These are phyloP conservation scores for Bombus polaris DNA, from an alignment of 1,140 invertebrate species.

Conservation along the genomic window DNA sequence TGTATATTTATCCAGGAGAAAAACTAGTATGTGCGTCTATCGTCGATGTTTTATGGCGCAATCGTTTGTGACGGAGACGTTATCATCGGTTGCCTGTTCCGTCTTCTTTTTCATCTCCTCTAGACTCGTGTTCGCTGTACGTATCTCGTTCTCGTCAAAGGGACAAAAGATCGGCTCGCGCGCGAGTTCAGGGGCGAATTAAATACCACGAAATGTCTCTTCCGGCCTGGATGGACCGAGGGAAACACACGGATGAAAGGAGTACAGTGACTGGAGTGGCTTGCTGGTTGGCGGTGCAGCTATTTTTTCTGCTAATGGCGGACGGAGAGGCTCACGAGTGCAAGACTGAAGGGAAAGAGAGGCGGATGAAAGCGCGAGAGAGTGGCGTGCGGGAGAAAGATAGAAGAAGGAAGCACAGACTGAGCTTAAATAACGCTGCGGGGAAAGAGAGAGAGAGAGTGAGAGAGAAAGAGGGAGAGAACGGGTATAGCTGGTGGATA, in stretches of 20 bases:
- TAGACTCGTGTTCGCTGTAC: no score
- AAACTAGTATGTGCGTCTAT: background rate
- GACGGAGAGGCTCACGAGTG: conserved; percentile 20
- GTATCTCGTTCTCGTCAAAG: background rate
- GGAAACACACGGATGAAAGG: conserved; percentile 36
- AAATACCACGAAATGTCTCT: conserved; percentile 50
- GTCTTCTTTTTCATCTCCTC: background rate
- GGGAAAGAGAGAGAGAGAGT: background rate
- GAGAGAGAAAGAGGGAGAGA: background rate
- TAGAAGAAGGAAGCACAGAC: background rate
- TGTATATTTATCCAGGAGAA: no score
- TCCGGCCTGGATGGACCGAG: conserved; percentile 21
- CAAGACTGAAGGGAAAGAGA: background rate
- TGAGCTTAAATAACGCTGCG: conserved; percentile 27
- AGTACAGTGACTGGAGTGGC: conserved; percentile 23
- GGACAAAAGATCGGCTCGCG: conserved; percentile 7
- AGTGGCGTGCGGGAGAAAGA: background rate
- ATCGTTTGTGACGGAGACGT: background rate
- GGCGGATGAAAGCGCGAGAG: background rate
- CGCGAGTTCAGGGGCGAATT: conserved; percentile 41
- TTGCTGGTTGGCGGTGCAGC: conserved; percentile 31
- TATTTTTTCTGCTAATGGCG: conserved; percentile 51
- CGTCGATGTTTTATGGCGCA: background rate
- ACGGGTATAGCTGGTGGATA: conserved; percentile 27
- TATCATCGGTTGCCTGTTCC: background rate